A percentile compares a stretch with the other conserved stretches of the same genome.
Conservation (phyloP, 2,888 invertebrate species). For the Cyaniris semiargus region DNA sequence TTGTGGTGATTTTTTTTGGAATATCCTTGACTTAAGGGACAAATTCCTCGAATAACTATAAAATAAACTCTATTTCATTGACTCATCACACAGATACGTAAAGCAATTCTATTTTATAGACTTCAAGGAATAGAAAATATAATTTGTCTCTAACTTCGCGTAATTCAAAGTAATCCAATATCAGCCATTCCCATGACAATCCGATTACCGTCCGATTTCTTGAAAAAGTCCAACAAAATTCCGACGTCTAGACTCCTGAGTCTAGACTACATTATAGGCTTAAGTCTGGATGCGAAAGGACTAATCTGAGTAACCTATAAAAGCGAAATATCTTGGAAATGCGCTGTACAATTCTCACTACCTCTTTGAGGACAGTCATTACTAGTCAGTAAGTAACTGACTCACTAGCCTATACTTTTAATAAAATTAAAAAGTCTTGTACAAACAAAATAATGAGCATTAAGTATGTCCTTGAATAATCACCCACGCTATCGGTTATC, state of each 20-base stretch:
- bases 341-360: not conserved
- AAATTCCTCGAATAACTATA: not conserved
- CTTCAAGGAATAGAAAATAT: not conserved
- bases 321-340: not conserved
- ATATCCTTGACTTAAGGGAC: not conserved
- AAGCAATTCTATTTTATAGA: not conserved
- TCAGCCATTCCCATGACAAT: not conserved
- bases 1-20: not conserved
- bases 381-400: too few relatives aligned
- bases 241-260: not conserved
- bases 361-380: not conserved
- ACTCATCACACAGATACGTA: not conserved
- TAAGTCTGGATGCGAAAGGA: not conserved
- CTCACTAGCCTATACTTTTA: not conserved
- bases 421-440: not conserved
- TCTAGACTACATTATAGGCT: constrained; percentile 18
- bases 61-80: not conserved
- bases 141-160: not conserved
- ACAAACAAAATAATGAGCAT: not conserved
- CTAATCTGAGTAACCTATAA: not conserved
- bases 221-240: constrained; percentile 18
- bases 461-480: not conserved
- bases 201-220: constrained; percentile 22
- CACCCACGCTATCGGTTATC: not conserved
- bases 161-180: constrained; percentile 12